Percentiles rank a stretch among this genome's conserved stretches.
Evolutionary conservation across 1,140 invertebrate species (phyloP).

Genomic region (Drosophila ohnishii): DNA sequence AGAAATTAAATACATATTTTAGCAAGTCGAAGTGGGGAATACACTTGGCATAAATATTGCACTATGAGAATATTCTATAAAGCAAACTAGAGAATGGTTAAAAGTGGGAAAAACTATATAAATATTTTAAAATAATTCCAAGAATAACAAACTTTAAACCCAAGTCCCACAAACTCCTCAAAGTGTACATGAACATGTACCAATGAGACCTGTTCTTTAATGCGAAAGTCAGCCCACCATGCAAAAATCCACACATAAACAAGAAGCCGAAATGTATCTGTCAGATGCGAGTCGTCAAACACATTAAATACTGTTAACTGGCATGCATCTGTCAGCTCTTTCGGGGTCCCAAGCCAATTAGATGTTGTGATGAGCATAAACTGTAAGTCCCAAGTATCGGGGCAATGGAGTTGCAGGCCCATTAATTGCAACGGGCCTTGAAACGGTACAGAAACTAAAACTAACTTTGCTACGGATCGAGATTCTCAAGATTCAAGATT

Average conservation of each 20-base stretch:
- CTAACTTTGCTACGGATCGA: conserved; percentile 1
- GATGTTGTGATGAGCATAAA: conserved; percentile 39
- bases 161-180: too few relatives aligned
- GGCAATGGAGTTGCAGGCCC: conserved; percentile 43
- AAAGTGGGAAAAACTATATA: neutral
- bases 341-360: conserved; percentile 27
- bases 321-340: conserved; percentile 32
- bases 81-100: neutral
- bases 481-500: conserved; percentile 1
- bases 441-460: conserved; percentile 59
- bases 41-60: conserved; percentile 1
- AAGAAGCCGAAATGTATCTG: conserved; percentile 53
- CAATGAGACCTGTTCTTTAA: conserved; percentile 11
- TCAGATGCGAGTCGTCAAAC: conserved; percentile 60
- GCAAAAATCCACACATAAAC: conserved; percentile 58
- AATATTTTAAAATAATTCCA: neutral
- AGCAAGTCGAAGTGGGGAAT: conserved; percentile 16
- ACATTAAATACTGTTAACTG: conserved; percentile 48
- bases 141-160: neutral
- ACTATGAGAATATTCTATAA: neutral
- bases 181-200: neutral
- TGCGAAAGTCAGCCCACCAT: conserved; percentile 50
- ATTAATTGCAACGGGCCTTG: conserved; percentile 70
- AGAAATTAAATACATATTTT: conserved; percentile 18
- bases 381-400: conserved; percentile 21